These are phyloP conservation scores for Patagioenas fasciata DNA, from an alignment of 2,113 vertebrate genomes.

Conservation along the genomic window DNA sequence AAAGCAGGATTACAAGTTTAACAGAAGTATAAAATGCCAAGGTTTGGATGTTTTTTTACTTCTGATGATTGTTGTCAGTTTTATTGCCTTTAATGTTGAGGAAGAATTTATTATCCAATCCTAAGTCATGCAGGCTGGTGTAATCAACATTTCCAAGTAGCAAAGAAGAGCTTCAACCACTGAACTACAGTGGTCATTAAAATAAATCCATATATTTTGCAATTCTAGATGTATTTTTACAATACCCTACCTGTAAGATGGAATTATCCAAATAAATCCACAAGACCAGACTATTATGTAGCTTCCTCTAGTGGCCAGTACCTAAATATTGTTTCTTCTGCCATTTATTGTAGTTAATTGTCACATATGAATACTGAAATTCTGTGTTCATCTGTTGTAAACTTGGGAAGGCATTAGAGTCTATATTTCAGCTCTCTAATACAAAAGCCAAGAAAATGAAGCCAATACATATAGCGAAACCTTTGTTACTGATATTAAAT, in stretches of 20 bases:
- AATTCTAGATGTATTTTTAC: background rate
- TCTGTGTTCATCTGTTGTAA: background rate
- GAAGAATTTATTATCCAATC: background rate
- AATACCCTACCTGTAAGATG: background rate
- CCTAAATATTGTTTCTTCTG: constrained; percentile 1
- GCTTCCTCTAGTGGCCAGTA: constrained; percentile 31
- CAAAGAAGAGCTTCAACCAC: background rate
- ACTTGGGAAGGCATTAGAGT: background rate
- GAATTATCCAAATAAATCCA: background rate
- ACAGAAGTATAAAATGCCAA: background rate
- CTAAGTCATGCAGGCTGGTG: background rate
- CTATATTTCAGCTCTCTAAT: background rate
- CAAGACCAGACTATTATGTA: background rate
- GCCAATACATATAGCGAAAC: background rate
- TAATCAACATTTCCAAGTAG: background rate
- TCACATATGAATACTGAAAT: background rate
- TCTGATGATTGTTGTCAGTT: background rate
- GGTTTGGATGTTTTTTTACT: background rate
- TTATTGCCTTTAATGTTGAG: background rate
- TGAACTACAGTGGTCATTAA: background rate
- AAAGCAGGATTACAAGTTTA: background rate
- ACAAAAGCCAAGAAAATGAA: background rate
- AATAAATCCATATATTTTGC: background rate
- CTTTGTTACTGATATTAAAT: background rate
- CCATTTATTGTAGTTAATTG: background rate